These are phyloP conservation scores for Cotesia typhae DNA, from an alignment of 1,140 invertebrate genomes.

Conservation along the genomic window DNA sequence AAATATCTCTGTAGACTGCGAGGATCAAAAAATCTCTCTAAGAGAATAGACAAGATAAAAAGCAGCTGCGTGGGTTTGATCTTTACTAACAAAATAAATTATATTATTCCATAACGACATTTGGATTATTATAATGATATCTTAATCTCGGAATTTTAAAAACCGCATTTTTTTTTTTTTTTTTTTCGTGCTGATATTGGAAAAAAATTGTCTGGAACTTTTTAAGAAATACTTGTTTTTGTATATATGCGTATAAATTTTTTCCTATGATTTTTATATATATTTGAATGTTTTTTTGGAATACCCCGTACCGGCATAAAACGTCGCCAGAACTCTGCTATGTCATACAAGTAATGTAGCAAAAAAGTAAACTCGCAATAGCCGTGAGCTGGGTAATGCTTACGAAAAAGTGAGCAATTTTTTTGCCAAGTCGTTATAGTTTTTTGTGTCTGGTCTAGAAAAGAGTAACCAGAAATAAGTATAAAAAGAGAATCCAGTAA, in stretches of 20 bases:
- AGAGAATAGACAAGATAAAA: too few relatives aligned
- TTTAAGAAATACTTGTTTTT: too few relatives aligned
- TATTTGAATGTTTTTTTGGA: slow-evolving; percentile 3
- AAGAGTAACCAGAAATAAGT: neutral
- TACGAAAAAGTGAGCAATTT: slow-evolving; percentile 31
- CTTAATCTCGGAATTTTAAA: too few relatives aligned
- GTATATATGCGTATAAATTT: neutral
- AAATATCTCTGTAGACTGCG: too few relatives aligned
- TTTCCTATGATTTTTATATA: neutral
- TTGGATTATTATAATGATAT: too few relatives aligned
- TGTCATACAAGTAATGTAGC: slow-evolving; percentile 19
- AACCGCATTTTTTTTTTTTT: too few relatives aligned
- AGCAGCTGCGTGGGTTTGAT: too few relatives aligned
- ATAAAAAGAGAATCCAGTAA: slow-evolving; percentile 1
- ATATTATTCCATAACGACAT: too few relatives aligned
- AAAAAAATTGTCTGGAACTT: too few relatives aligned
- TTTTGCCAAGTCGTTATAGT: slow-evolving; percentile 34
- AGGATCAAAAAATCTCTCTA: too few relatives aligned
- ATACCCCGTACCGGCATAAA: neutral
- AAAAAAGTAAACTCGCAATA: slow-evolving; percentile 38
- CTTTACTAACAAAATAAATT: too few relatives aligned
- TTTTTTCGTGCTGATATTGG: too few relatives aligned
- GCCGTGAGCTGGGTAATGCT: slow-evolving; percentile 30
- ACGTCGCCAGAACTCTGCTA: slow-evolving; percentile 3
- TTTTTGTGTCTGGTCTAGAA: slow-evolving; percentile 14